Evolutionary conservation across 2,888 invertebrate species (phyloP), one percentile per base, ranked within the genome.

Genomic region (Plebejus argus): DNA sequence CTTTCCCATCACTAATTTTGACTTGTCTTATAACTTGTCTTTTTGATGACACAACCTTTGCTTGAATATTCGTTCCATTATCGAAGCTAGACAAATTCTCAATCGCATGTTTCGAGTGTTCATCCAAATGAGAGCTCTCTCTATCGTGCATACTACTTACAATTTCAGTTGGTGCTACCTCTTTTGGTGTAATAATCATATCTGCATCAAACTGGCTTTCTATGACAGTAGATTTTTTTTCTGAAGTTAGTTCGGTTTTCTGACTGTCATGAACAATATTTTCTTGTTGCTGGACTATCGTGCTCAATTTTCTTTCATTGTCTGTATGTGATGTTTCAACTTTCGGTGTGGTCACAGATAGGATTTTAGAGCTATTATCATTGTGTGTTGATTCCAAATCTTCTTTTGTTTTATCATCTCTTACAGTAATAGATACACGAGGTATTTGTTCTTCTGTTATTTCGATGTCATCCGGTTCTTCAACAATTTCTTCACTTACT

Each of bases 381-480:
- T 87, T 84, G 79, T 87, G 85, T 8, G 83, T 15, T 33, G 4
- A 80, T 78, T 89, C 88, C 80, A 87, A 87, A 45, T 87, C 82
- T 81, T 87, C 89, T 81, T 89, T 88, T 80, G 91, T 89, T 18
- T 92, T 95, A 77, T 95, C 94, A 66, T 95, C 95, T 84, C 94
- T 94, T 0, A 95, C 95, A 83, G 95, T 96, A 66, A 97, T 96
- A 79, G 96, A 96, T 20, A 97, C 96, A 82, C 96, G 94, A 0
- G 97, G 97, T 82, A 96, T 95, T 82, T 96, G 95, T 88, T 97
- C 96, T 86, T 96, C 96, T 53, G 95, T 95, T 12, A 96, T 94
- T 89, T 97, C 96, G 5, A 97, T 92, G 86, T 96, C 96, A 84
- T 97, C 98, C 0, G 98, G 98, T 87, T 98, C 98, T 85, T 98